Conservation (phyloP, 2,113 vertebrate genomes). For the Coracopsis vasa region DNA sequence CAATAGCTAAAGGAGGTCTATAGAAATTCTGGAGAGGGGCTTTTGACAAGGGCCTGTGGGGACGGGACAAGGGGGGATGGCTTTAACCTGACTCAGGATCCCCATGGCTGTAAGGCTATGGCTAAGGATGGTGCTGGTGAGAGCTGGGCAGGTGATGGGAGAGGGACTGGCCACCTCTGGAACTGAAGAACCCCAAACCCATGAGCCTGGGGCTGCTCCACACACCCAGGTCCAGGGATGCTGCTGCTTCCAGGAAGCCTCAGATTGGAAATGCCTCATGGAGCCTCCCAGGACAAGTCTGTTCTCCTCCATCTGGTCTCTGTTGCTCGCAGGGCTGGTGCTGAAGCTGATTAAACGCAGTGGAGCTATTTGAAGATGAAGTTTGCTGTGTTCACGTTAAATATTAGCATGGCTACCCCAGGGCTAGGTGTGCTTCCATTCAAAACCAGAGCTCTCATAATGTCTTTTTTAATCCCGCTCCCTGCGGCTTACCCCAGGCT, state of each 20-base stretch:
- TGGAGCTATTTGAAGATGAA: neutral
- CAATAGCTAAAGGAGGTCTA: neutral
- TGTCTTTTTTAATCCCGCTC: neutral
- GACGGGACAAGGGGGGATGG: neutral
- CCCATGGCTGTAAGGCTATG: neutral
- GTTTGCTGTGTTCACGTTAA: neutral
- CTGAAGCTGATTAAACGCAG: neutral
- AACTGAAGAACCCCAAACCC: neutral
- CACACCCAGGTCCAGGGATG: neutral
- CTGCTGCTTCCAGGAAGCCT: neutral
- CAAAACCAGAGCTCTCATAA: neutral
- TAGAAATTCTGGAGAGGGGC: neutral
- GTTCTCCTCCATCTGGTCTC: neutral
- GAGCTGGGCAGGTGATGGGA: neutral
- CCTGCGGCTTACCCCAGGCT: neutral
- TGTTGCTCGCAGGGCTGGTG: neutral
- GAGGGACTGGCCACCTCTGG: neutral
- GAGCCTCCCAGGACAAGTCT: neutral
- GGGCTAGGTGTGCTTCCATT: neutral
- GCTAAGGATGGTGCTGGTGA: neutral
- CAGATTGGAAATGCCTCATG: accelerated
- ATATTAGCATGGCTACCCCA: neutral
- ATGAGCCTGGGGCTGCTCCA: accelerated
- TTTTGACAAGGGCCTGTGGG: neutral
- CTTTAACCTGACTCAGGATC: neutral